Evolutionary conservation across 2,797 vertebrate genomes (phyloP).

Genomic region (Neomorphus geoffroyi): DNA sequence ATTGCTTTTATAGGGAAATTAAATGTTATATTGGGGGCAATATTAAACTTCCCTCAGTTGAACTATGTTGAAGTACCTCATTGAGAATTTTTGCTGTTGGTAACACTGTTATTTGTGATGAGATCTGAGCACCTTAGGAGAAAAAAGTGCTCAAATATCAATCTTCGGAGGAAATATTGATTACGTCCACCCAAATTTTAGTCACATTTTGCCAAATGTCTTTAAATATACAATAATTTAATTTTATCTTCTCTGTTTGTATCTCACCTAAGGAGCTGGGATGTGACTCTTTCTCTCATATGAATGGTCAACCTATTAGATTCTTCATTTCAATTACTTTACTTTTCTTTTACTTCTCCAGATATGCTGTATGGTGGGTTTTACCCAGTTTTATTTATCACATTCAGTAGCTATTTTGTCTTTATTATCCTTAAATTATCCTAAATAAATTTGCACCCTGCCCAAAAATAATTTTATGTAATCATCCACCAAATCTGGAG

Average conservation of each 20-base stretch:
- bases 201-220: neutral
- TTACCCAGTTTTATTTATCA: neutral
- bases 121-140: neutral
- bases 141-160: neutral
- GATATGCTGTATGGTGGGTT: neutral
- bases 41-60: neutral
- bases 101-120: neutral
- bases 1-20: neutral
- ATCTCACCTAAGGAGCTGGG: neutral
- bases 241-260: neutral
- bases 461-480: neutral
- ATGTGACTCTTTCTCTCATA: neutral
- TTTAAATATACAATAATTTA: neutral
- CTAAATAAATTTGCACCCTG: neutral
- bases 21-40: neutral
- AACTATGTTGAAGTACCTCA: neutral
- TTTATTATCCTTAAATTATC: neutral
- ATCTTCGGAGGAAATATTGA: neutral
- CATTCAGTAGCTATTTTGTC: neutral
- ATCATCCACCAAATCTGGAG: neutral
- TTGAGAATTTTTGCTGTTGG: neutral
- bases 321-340: neutral
- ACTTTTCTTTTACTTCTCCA: neutral
- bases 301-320: neutral
- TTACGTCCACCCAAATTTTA: neutral